Base-by-base conservation (phyloP, 1,140 invertebrate species). In the Sminthurides bifidus region DNA sequence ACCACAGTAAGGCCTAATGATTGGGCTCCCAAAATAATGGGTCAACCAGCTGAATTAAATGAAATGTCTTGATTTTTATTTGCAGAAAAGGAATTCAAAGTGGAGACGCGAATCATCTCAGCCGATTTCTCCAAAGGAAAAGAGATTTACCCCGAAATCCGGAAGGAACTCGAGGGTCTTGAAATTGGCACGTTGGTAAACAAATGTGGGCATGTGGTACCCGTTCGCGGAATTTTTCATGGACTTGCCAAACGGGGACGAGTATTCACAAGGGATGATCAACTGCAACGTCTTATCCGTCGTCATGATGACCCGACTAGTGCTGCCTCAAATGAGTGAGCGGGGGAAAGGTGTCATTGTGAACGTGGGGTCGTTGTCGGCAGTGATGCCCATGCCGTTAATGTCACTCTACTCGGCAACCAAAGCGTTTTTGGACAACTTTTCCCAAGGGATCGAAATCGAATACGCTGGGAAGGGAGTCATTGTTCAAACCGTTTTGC, bases 281-380 rank as follows among this genome's bases (percentile, higher is more conserved):
- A 77, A 79, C 58, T 79, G 80, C 17, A 89, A 88, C 68, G 73
- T 84, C 5, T 70, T 78, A 5, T 82, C 84, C 0, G 76, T 84
- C 15, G 81, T 80, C 0, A 78, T 80, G 66, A 90, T 93, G 85
- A 85, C 82, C 14, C 77, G 79, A 27, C 74, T 94, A 0, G 78
- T 94, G 1, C 71, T 98, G 60, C 92, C 92, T 0, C 78, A 76
- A 15, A 97, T 98, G 94, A 78, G 87, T 40, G 76, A 85, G 61
- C 77, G 83, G 41, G 77, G 78, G 33, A 81, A 81, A 62, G 94
- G 94, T 10, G 79, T 93, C 0, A 77, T 98, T 30, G 83, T 98
- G 38, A 98, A 97, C 69, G 74, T 98, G 21, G 84, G 90, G 0
- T 98, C 93, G 14, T 80, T 81, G 0, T 77, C 86, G 0, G 84